phyloP scores from a whole-genome alignment of 2,888 invertebrate species.

The Drosophila mimetica region DNA sequence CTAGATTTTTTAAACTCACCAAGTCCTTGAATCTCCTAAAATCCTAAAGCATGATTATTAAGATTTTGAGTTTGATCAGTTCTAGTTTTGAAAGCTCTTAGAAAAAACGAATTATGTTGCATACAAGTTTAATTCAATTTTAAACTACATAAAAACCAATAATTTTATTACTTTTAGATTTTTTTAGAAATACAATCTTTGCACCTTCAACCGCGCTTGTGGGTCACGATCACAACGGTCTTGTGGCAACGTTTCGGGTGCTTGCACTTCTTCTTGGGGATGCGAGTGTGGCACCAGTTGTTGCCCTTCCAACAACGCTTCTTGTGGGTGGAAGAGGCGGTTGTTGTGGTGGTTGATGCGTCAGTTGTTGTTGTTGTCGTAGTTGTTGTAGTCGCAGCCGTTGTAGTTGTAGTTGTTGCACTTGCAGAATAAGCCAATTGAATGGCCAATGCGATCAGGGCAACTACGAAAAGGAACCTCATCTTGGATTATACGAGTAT shows the following conservation, averaged over 20 bases:
- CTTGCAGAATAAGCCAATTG: neutral
- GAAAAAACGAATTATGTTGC: too few relatives aligned
- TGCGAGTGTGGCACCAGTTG: slow-evolving; percentile 37
- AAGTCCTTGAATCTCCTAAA: too few relatives aligned
- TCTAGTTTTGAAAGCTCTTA: too few relatives aligned
- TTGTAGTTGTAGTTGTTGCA: neutral
- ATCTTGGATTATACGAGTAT: neutral
- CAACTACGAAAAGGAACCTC: slow-evolving; percentile 16
- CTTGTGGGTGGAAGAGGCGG: slow-evolving; percentile 2
- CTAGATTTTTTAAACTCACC: too few relatives aligned
- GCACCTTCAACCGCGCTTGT: too few relatives aligned
- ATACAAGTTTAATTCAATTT: too few relatives aligned
- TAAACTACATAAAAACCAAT: too few relatives aligned
- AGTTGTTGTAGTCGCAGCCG: neutral
- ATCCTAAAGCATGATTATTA: too few relatives aligned
- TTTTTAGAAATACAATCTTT: too few relatives aligned
- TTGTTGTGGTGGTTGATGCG: neutral
- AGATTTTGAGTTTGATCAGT: too few relatives aligned
- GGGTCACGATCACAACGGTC: slow-evolving; percentile 26
- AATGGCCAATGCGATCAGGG: slow-evolving; percentile 16
- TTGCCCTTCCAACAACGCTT: slow-evolving; percentile 22
- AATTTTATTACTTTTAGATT: too few relatives aligned
- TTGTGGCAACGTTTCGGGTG: slow-evolving; percentile 25
- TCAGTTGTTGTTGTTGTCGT: neutral
- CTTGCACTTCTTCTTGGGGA: slow-evolving; percentile 17